Evolutionary conservation across 2,797 vertebrate genomes (phyloP).

Genomic region (Anableps anableps): DNA sequence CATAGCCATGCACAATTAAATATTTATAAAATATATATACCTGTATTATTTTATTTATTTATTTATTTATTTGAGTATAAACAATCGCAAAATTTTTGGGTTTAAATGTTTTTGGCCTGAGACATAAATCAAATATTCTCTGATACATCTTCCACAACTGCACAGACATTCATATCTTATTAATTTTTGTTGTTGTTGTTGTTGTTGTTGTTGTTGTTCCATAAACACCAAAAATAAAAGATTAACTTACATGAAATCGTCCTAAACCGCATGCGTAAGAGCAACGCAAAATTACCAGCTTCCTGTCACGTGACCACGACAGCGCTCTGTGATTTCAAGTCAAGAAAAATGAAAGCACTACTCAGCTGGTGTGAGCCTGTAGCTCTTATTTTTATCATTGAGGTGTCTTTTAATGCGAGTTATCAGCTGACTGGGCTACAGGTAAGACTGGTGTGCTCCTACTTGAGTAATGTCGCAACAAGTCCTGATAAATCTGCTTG

Average conservation of each 20-base stretch:
- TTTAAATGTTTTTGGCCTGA: neutral
- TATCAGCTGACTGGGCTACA: conserved; percentile 51
- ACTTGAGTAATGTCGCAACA: neutral
- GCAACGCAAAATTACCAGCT: conserved; percentile 41
- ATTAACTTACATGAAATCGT: neutral
- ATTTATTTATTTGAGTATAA: neutral
- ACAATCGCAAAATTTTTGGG: neutral
- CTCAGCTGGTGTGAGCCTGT: conserved; percentile 30
- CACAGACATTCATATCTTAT: neutral
- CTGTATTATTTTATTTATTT: neutral
- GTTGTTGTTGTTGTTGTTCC: no score
- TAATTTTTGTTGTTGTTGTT: no score
- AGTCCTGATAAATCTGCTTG: neutral
- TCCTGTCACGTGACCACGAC: conserved; percentile 62
- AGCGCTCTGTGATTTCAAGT: conserved; percentile 72
- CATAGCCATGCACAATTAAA: neutral
- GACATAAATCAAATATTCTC: neutral
- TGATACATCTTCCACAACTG: neutral
- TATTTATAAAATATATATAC: neutral
- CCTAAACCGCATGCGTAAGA: conserved; percentile 42
- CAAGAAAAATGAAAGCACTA: conserved; percentile 76
- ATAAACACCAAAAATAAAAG: neutral
- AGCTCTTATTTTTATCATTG: conserved; percentile 56
- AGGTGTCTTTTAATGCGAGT: conserved; percentile 52
- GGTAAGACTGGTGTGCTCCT: conserved; percentile 54